phyloP scores from a whole-genome alignment of 2,113 vertebrate genomes.

The Chlorocebus sabaeus region DNA sequence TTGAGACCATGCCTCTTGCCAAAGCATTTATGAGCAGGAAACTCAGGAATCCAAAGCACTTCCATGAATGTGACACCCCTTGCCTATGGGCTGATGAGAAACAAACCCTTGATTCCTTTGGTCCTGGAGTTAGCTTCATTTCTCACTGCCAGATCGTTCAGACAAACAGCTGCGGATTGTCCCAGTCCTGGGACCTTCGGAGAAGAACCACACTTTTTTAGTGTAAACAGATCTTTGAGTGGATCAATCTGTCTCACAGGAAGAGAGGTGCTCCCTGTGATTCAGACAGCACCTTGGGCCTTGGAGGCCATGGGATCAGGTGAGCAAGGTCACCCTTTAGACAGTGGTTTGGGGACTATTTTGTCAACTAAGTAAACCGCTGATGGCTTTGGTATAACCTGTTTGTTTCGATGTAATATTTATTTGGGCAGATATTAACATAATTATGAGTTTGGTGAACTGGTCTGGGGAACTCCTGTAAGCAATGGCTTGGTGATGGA shows the following conservation, averaged over 20 bases:
- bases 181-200: not conserved
- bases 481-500: not conserved
- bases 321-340: not conserved
- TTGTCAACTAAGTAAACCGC: not conserved
- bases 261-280: not conserved
- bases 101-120: not conserved
- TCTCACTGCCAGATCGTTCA: not conserved
- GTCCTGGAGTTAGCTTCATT: not conserved
- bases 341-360: not conserved
- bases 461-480: not conserved
- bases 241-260: not conserved
- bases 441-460: not conserved
- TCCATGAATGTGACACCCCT: not conserved
- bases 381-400: not conserved
- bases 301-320: not conserved
- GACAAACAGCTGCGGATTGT: not conserved
- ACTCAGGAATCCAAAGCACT: slow-evolving; percentile 1
- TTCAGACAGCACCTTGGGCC: not conserved
- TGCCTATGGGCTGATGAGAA: not conserved
- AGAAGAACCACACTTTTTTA: not conserved
- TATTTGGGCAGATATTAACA: not conserved
- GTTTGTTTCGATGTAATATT: not conserved
- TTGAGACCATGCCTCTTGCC: not conserved
- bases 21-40: not conserved
- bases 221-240: not conserved